These are phyloP conservation scores for Hirtodrosophila alboralis DNA, from an alignment of 2,888 invertebrate genomes.

Conservation along the genomic window DNA sequence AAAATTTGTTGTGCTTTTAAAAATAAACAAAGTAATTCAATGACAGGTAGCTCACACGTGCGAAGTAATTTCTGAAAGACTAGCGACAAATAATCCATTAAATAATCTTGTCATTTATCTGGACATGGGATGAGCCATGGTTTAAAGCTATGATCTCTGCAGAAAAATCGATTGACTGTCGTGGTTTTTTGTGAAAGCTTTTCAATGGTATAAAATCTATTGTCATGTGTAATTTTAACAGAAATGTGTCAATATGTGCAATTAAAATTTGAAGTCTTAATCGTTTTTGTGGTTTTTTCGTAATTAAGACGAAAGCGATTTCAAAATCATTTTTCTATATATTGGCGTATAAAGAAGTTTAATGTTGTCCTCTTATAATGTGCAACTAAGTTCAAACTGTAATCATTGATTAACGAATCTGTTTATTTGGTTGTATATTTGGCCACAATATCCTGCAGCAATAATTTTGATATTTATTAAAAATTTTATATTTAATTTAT, in stretches of 20 bases:
- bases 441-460: slow-evolving; percentile 28
- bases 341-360: slow-evolving; percentile 1
- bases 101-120: slow-evolving; percentile 40
- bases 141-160: neutral
- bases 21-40: slow-evolving; percentile 8
- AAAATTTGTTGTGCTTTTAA: slow-evolving; percentile 27
- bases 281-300: neutral
- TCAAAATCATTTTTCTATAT: slow-evolving; percentile 3
- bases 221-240: no score
- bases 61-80: slow-evolving; percentile 34
- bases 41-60: slow-evolving; percentile 43
- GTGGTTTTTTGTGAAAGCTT: no score
- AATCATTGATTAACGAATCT: slow-evolving; percentile 20
- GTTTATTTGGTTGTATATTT: neutral
- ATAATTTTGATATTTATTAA: slow-evolving; percentile 48
- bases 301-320: neutral
- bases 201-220: no score
- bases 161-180: slow-evolving; percentile 8
- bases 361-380: neutral
- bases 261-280: no score
- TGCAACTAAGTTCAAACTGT: neutral
- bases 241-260: no score
- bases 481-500: slow-evolving; percentile 38
- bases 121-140: slow-evolving; percentile 9
- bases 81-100: slow-evolving; percentile 41